Percentiles rank a stretch among this genome's conserved stretches.
These are phyloP conservation scores for Sylvia atricapilla DNA, from an alignment of 2,113 vertebrate species.

Conservation along the genomic window DNA sequence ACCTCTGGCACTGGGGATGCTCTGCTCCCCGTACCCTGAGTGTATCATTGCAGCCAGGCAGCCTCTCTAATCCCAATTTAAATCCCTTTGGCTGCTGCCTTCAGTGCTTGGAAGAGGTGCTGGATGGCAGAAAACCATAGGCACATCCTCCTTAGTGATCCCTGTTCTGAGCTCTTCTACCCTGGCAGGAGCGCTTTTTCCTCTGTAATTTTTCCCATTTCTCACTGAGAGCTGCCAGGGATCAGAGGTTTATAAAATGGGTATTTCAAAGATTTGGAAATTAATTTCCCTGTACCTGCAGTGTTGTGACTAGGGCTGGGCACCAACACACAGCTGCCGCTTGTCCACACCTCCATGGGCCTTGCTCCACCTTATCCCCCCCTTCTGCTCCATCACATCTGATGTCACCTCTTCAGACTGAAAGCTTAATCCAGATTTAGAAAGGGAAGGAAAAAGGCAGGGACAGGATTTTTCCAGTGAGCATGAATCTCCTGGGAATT, in stretches of 20 bases:
- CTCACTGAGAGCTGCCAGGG: background rate
- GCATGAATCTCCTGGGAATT: background rate
- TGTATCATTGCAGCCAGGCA: background rate
- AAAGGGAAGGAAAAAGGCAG: background rate
- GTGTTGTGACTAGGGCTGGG: background rate
- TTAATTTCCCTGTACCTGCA: background rate
- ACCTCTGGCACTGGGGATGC: background rate
- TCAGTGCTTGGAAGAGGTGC: background rate
- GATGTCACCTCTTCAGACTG: background rate
- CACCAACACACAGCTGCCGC: fast-evolving
- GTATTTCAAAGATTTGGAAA: background rate
- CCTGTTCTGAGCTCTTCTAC: background rate
- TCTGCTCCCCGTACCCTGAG: background rate
- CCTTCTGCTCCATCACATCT: background rate
- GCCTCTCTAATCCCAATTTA: background rate
- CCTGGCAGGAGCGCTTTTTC: background rate
- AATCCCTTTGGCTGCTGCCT: background rate
- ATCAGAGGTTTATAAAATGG: background rate
- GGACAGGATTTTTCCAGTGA: background rate
- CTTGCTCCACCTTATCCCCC: background rate
- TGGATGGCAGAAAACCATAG: background rate
- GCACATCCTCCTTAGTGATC: background rate
- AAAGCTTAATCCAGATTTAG: background rate
- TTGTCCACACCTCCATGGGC: background rate
- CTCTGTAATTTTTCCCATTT: background rate